Evolutionary conservation across 2,797 vertebrate species (phyloP), one percentile per base, ranked within the genome.

Genomic region (Hephaestus fuliginosus): DNA sequence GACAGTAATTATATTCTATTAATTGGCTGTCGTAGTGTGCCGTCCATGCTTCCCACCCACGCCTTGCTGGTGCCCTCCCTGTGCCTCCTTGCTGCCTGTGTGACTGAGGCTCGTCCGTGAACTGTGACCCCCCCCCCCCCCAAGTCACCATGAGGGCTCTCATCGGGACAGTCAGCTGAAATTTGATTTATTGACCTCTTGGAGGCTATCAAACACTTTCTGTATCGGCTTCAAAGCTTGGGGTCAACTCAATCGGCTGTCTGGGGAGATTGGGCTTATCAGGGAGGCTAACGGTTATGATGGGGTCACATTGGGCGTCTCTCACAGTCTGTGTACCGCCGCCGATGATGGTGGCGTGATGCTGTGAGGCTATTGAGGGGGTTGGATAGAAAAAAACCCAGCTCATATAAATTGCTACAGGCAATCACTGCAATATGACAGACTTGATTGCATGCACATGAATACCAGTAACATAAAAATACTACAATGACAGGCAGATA

Each of bases 131-230:
- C 48, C 58, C 60, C 30, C 30, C 30, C 30, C 30, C 25, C 25
- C 25, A 25, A 25, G 25, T 25, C 25, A 1, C 25, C 56, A 48
- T 25, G 49, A 78, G 33, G 33, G 58, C 28, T 58, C 77, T 82
- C 78, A 74, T 44, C 14, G 56, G 77, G 81, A 76, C 82, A 63
- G 61, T 56, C 74, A 64, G 43, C 80, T 52, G 7, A 75, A 69
- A 84, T 83, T 89, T 92, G 86, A 91, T 93, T 89, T 78, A 90
- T 76, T 85, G 84, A 90, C 81, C 76, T 73, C 57, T 58, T 5
- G 12, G 80, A 70, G 70, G 41, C 64, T 67, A 79, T 82, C 74
- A 67, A 74, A 74, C 6, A 48, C 57, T 52, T 4, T 63, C 0
- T 73, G 60, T 41, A 53, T 72, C 1, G 2, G 44, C 46, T 18